Base-by-base conservation (phyloP, 2,113 vertebrate genomes). In the Choloepus hoffmanni region DNA sequence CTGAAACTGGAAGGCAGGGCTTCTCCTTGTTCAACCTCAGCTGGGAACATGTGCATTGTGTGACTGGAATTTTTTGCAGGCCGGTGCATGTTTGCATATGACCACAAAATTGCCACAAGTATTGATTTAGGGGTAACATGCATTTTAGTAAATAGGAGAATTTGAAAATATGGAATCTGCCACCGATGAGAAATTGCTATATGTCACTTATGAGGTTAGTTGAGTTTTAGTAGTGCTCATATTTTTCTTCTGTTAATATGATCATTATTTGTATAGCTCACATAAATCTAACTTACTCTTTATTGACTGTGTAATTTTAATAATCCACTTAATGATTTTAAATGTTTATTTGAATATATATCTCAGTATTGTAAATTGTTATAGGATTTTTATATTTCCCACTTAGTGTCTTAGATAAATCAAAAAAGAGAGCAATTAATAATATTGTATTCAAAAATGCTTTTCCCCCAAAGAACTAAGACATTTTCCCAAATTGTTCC, bases 361-460 rank as follows among this genome's bases (percentile, higher is more conserved):
- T 77, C 21, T 77, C 15, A 78, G 0, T 92, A 28, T 60, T 91
- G 19, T 63, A 93, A 92, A 87, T 79, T 68, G 14, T 90, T 70
- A 81, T 2, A 85, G 10, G 94, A 87, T 77, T 91, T 76, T 96
- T 28, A 86, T 70, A n/a, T 15, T 77, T 76, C n/a, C 18, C 36
- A 77, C 28, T 62, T 87, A 83, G 28, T 45, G 82, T 87, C 60
- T 68, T 70, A 85, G 58, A 50, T 94, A 86, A 86, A 74, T 82
- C 15, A 43, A 62, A 82, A 90, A 85, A 28, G 4, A 93, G 60
- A 45, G 40, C 24, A 62, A 4, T 83, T 85, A 43, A n/a, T 81
- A 77, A 63, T 63, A 68, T 7, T 74, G 1, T 91, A 81, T 24
- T 95, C 70, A 79, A 60, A 90, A 89, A 28, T 4, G 72, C 30